Evolutionary conservation across 2,888 invertebrate genomes (phyloP).

Genomic region (Plebejus melissa): DNA sequence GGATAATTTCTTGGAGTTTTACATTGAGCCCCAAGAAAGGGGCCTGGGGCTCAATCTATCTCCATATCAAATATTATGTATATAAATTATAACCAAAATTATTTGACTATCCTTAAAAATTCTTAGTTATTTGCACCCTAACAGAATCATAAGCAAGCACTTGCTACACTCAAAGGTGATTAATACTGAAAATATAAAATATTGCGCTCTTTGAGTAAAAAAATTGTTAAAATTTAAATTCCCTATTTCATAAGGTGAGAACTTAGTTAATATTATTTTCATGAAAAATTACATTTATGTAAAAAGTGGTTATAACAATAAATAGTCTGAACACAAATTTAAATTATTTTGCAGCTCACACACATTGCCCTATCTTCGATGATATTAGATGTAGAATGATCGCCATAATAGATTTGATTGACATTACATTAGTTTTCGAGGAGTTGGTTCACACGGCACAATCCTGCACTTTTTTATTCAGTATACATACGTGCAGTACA

Average conservation of each 20-base stretch:
- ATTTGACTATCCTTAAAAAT: not conserved
- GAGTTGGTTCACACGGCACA: too few relatives aligned
- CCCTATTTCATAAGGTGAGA: not conserved
- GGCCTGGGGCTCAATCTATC: not conserved
- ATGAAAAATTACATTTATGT: not conserved
- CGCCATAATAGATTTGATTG: too few relatives aligned
- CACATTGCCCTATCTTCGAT: too few relatives aligned
- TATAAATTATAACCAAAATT: not conserved
- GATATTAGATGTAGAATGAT: too few relatives aligned
- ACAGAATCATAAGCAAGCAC: constrained; percentile 6
- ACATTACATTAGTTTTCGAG: too few relatives aligned
- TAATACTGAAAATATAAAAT: constrained; percentile 19
- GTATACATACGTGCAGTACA: too few relatives aligned
- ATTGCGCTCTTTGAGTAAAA: constrained; percentile 1
- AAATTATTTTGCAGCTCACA: too few relatives aligned
- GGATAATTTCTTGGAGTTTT: too few relatives aligned
- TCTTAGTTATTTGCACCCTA: not conserved
- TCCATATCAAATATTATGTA: not conserved
- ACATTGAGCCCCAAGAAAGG: too few relatives aligned
- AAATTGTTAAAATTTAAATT: not conserved
- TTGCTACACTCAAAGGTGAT: constrained; percentile 19
- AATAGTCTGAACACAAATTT: too few relatives aligned
- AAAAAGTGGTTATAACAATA: too few relatives aligned
- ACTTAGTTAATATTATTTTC: not conserved
- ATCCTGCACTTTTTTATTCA: too few relatives aligned